phyloP scores from a whole-genome alignment of 1,140 invertebrate genomes.

The Drosophila aff. region DNA sequence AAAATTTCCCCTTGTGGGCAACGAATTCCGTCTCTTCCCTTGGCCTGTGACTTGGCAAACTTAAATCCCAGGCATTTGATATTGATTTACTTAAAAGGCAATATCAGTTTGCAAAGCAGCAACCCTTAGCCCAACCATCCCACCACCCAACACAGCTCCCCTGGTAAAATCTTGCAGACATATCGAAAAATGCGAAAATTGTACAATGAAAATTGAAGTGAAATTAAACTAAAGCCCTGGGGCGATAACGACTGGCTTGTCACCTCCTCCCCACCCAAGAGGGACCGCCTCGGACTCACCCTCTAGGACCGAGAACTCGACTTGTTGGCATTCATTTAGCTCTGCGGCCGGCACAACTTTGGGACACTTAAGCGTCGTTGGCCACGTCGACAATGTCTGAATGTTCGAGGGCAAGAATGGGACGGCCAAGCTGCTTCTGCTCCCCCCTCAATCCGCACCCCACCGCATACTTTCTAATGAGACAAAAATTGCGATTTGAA shows the following conservation, averaged over 20 bases:
- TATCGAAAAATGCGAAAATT: slow-evolving; percentile 81
- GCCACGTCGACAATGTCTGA: slow-evolving; percentile 54
- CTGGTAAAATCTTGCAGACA: slow-evolving; percentile 22
- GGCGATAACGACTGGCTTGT: slow-evolving; percentile 69
- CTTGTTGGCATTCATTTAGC: slow-evolving; percentile 79
- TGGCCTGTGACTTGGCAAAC: slow-evolving; percentile 62
- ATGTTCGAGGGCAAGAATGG: slow-evolving; percentile 37
- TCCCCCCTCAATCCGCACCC: background rate
- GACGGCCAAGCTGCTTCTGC: slow-evolving; percentile 9
- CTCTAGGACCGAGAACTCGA: slow-evolving; percentile 30
- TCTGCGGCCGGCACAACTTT: slow-evolving; percentile 72
- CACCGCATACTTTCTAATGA: slow-evolving; percentile 63
- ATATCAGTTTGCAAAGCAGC: slow-evolving; percentile 72
- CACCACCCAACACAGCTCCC: slow-evolving; percentile 14
- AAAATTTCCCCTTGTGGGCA: background rate
- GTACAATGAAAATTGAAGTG: slow-evolving; percentile 80
- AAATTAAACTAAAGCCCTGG: slow-evolving; percentile 80
- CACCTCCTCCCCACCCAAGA: slow-evolving; percentile 3
- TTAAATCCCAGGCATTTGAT: slow-evolving; percentile 78
- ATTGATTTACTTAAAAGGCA: slow-evolving; percentile 83
- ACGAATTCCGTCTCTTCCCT: slow-evolving; percentile 7
- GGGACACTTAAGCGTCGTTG: slow-evolving; percentile 75
- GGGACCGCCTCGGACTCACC: background rate
- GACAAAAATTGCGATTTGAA: slow-evolving; percentile 83
- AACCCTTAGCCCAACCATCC: slow-evolving; percentile 27